A percentile compares a stretch with the other conserved stretches of the same genome.
Evolutionary conservation across 2,113 vertebrate species (phyloP).

Genomic region (Synchiropus splendidus): DNA sequence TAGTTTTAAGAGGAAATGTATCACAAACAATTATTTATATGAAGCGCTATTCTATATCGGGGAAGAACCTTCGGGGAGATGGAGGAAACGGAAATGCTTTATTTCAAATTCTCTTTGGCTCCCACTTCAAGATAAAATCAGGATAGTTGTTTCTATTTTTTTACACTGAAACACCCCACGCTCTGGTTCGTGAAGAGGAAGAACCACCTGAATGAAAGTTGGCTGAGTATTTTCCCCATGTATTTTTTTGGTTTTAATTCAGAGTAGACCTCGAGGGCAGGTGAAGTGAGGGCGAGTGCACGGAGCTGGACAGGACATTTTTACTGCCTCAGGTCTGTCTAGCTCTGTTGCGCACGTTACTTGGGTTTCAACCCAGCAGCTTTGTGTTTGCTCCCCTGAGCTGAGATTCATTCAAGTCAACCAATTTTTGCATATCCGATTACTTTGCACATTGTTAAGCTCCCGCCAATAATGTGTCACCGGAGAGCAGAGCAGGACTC

Average conservation of each 20-base stretch:
- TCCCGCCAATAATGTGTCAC: no score
- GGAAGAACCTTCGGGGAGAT: constrained; percentile 14
- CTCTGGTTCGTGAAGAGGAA: constrained; percentile 34
- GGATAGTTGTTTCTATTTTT: constrained; percentile 69
- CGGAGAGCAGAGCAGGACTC: no score
- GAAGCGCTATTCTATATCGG: constrained; percentile 45
- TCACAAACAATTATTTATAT: constrained; percentile 65
- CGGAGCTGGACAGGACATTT: constrained; percentile 39
- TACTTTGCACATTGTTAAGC: no score
- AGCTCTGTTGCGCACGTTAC: constrained; percentile 19
- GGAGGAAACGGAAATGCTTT: constrained; percentile 44
- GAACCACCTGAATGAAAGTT: constrained; percentile 9
- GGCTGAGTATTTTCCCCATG: no score
- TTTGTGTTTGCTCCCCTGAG: no score
- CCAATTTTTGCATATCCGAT: no score
- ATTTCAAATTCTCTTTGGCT: constrained; percentile 46
- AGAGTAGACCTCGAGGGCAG: no score
- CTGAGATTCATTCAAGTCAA: no score
- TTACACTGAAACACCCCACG: constrained; percentile 50
- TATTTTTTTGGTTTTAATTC: no score
- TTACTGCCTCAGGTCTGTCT: constrained; percentile 48
- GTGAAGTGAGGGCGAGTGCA: constrained; percentile 4
- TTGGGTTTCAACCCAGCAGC: constrained; percentile 18
- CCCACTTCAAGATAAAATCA: constrained; percentile 55
- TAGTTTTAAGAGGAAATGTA: constrained; percentile 66